Base-by-base conservation (phyloP, 2,113 vertebrate genomes). In the Nymphicus hollandicus region DNA sequence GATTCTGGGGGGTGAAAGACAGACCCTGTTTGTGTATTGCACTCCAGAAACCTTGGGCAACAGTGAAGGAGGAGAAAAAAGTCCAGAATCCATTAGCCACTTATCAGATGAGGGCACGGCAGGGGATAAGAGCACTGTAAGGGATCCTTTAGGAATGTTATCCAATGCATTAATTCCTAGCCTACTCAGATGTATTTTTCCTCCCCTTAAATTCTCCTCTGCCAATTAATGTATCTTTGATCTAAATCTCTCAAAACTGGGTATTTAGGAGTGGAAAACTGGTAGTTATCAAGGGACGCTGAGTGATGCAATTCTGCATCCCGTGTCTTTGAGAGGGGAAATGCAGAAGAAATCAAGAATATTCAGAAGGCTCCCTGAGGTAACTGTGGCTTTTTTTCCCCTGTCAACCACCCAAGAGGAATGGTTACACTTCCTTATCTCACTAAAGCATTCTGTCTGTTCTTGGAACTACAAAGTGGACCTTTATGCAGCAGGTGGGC, bases 381-480 rank as follows among this genome's bases (percentile, higher is more conserved):
- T 91, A 93, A 84, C 37, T 73, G 61, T 28, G 2, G 4, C 7
- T 16, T 85, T 91, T 74, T 71, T 29, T n/a, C 4, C 23, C 50
- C 81, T 81, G 83, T 91, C 86, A 96, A 84, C 80, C 35, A 95
- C 56, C 47, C 69, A 74, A 89, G 86, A 89, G 93, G 52, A 93
- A 86, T 76, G 83, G 76, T 88, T 93, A 6, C 60, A 55, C 90
- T 94, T 94, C 56, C 93, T 95, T 94, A 93, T 95, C 92, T 93
- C 86, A 86, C 90, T 93, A 94, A 91, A 92, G 90, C 90, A 96
- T 96, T 95, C 95, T 90, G 86, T 94, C 83, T 96, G 93, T 95
- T 92, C 92, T 94, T 76, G 83, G 69, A 94, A 90, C 79, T 93
- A 88, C 80, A 92, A 94, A 96, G 92, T 79, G 80, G 86, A 93